phyloP scores from a whole-genome alignment of 2,797 vertebrate genomes.

The Etheostoma perlongum region DNA sequence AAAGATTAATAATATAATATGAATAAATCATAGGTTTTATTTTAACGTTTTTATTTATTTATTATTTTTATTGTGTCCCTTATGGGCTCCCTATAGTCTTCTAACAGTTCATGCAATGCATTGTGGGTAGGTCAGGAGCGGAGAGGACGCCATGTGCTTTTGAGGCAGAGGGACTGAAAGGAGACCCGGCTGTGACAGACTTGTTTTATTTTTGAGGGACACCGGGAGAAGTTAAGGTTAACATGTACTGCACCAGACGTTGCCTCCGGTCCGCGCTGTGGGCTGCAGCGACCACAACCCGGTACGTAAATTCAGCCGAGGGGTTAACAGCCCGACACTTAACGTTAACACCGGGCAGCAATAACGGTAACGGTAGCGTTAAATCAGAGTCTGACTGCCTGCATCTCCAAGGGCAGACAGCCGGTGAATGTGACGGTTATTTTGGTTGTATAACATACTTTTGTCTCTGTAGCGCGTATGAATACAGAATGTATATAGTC shows the following conservation, averaged over 20 bases:
- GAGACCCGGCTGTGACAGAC: not conserved
- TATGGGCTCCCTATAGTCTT: constrained; percentile 19
- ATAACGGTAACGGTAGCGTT: not conserved
- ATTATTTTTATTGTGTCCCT: not conserved
- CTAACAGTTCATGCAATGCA: constrained; percentile 65
- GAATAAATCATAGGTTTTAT: too few relatives aligned
- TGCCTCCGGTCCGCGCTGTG: constrained; percentile 82
- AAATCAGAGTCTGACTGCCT: not conserved
- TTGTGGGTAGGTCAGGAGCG: constrained; percentile 85
- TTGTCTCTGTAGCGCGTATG: not conserved
- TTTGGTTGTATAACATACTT: accelerated
- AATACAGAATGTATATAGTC: accelerated
- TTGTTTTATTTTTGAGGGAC: not conserved
- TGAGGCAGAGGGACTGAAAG: constrained; percentile 50
- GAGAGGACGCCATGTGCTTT: constrained; percentile 87
- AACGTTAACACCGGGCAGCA: constrained; percentile 15
- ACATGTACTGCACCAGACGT: constrained; percentile 81
- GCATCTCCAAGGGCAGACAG: constrained; percentile 73
- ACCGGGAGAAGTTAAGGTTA: constrained; percentile 17
- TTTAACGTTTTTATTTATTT: not conserved
- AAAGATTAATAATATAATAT: not conserved
- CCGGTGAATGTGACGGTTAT: not conserved
- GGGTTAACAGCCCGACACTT: not conserved
- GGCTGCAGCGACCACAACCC: constrained; percentile 60
- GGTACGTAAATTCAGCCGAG: constrained; percentile 69